Evolutionary conservation across 2,113 vertebrate species (phyloP), one percentile per base, ranked within the genome.

Genomic region (Ardeotis arabs): DNA sequence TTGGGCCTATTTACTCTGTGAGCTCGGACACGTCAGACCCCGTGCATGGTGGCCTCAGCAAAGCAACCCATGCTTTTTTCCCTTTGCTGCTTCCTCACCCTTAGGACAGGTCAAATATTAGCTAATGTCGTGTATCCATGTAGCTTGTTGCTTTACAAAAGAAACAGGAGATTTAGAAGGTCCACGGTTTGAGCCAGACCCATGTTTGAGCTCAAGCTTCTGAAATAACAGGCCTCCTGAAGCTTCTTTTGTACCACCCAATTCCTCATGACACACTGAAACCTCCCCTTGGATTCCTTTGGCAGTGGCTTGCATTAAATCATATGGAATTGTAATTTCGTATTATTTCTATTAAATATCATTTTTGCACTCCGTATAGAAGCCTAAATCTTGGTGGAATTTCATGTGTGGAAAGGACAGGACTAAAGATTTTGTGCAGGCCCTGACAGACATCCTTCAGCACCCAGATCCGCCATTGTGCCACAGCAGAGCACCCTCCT

Each of bases 221-320:
- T 77, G 68, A 80, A 45, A 16, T 21, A 50, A 47, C 47, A 55
- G 52, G 24, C 10, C 67, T 79, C 22, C 28, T n/a, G 53, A 89
- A 63, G 53, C 14, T 83, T 14, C 31, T 58, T 67, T 29, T 19
- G 5, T 13, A 59, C 39, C 55, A 55, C 7, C 27, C 10, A 15
- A 23, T 6, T 53, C 16, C 44, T 55, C 0, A 0, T 8, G 41
- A 31, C 4, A 45, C 0, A 2, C 6, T 19, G 50, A n/a, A 90
- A 63, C 12, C 31, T 55, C 29, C 23, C 23, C 41, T 64, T 35
- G 14, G 44, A 44, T 45, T 75, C 84, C 49, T 60, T 23, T 17
- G 52, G 44, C 49, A 86, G 20, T 25, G 29, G 52, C 28, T 73
- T 49, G 20, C 12, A 16, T 29, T 67, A 50, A 53, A 25, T 24